Conservation (phyloP, 2,888 invertebrate genomes). For the Timema podura region DNA sequence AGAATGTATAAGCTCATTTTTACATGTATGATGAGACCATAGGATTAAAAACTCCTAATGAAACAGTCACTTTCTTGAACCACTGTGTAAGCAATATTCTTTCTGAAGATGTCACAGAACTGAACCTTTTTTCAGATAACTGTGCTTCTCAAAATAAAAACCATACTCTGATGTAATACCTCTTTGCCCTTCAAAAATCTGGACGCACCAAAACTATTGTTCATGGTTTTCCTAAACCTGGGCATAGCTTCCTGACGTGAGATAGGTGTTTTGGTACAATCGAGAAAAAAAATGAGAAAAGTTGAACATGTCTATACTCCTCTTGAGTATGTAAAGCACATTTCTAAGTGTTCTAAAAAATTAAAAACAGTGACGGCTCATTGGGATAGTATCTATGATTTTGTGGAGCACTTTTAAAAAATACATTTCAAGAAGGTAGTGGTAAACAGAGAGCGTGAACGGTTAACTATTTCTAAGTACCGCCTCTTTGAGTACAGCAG, state of each 20-base stretch:
- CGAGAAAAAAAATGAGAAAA: not conserved
- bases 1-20: not conserved
- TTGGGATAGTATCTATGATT: too few species aligned
- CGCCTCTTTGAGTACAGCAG: too few species aligned
- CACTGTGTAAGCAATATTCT: not conserved
- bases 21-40: not conserved
- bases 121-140: not conserved
- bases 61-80: not conserved
- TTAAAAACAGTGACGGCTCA: too few species aligned
- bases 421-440: too few species aligned
- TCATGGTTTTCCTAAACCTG: not conserved
- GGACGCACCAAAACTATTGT: not conserved
- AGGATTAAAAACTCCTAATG: not conserved
- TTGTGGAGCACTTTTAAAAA: too few species aligned
- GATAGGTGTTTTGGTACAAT: not conserved
- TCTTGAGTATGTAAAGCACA: too few species aligned
- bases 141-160: constrained; percentile 8
- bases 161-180: not conserved
- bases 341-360: too few species aligned
- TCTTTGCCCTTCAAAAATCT: not conserved
- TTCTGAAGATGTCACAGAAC: not conserved
- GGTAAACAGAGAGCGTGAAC: too few species aligned
- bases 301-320: too few species aligned
- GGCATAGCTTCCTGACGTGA: not conserved
- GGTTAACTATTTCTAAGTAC: too few species aligned